Evolutionary conservation across 53 echinoderm and acorn worm species (phyloP), one percentile per base, ranked within the genome.

Genomic region (Apostichopus leukothele): DNA sequence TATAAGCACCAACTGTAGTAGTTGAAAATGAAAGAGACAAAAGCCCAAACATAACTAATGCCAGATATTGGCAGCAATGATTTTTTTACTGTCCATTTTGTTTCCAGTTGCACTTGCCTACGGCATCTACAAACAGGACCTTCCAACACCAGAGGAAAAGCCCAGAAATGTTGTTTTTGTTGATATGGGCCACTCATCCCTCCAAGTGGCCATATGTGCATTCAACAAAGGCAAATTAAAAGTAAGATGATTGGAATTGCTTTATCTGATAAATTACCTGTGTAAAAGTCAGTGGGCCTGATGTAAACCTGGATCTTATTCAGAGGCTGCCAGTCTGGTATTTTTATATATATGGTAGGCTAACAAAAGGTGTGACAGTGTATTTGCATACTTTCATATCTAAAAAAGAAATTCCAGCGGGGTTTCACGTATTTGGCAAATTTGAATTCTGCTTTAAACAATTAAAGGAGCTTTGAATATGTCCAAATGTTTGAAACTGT

Each of bases 191-290:
- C 91, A 95, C 67, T 91, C 97, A 76, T 95, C 97, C 1, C 89
- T 97, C 63, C 97, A 97, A 78, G 95, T 95, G 14, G 89, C 93
- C 51, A 90, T 92, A 23, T 94, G 92, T 91, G 97, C 97, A 50
- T 97, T 97, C 90, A 97, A 97, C 92, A 95, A 95, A 83, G 97
- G 97, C 27, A 97, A 97, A 90, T 88, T 96, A 87, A 96, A 94
- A 95, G 97, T 96, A 90, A 53, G 75, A 0, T 76, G 16, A 76
- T 57, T 39, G 39, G 39, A 39, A 39, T 39, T 39, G 39, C 39
- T 39, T 39, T 39, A 39, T 39, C 39, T 39, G 39, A 39, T 39
- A 39, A 39, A 39, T 0, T 39, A 39, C 3, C 3, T 39, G 3
- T 39, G 39, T 39, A 39, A 39, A 2, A 39, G 39, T 39, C 39